Conservation (phyloP, 2,113 vertebrate genomes). For the Dromaius novaehollandiae region DNA sequence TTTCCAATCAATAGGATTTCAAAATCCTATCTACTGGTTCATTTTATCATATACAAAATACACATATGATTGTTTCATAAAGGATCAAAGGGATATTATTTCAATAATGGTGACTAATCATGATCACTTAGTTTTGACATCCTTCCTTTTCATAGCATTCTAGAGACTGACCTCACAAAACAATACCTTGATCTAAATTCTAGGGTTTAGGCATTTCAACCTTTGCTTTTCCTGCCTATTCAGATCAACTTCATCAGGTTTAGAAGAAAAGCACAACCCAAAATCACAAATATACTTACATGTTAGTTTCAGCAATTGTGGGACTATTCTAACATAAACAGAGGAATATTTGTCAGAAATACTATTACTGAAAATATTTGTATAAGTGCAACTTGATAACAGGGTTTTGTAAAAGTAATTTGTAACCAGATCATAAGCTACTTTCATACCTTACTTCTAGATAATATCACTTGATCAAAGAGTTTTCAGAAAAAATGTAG, state of each 20-base stretch:
- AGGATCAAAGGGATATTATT: not conserved
- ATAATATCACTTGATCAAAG: not conserved
- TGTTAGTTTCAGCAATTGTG: not conserved
- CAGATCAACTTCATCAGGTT: not conserved
- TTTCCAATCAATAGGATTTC: not conserved
- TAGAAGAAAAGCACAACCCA: not conserved
- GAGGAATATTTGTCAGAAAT: not conserved
- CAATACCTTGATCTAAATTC: not conserved
- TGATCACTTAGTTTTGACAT: not conserved
- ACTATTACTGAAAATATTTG: not conserved
- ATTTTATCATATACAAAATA: not conserved
- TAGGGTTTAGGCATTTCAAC: not conserved
- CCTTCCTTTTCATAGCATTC: not conserved
- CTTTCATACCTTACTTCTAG: not conserved
- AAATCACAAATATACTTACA: not conserved
- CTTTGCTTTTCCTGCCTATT: not conserved
- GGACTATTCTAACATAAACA: not conserved
- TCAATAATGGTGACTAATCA: not conserved
- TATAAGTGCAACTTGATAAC: not conserved
- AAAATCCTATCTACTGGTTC: not conserved
- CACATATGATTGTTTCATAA: not conserved
- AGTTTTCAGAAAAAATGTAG: not conserved
- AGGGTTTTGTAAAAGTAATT: not conserved
- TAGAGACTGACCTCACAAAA: not conserved
- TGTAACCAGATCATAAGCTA: not conserved